These are phyloP conservation scores for Coluber constrictor DNA, from an alignment of 2,797 vertebrate genomes.

Conservation along the genomic window DNA sequence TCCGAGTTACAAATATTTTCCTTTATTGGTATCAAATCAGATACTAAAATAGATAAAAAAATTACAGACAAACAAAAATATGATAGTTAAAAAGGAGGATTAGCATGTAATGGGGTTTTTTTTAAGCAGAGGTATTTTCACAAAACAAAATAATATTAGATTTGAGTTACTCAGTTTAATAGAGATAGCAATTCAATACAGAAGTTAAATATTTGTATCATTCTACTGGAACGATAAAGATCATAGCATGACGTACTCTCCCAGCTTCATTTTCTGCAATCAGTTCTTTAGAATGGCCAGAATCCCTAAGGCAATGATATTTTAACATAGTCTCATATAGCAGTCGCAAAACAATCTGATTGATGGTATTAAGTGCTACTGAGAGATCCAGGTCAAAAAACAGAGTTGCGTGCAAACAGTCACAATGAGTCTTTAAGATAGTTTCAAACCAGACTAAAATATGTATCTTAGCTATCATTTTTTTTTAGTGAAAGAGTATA, in stretches of 20 bases:
- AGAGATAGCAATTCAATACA: not conserved
- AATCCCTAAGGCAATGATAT: not conserved
- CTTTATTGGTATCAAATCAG: not conserved
- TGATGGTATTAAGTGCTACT: not conserved
- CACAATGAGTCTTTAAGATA: not conserved
- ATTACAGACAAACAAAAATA: not conserved
- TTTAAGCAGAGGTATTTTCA: not conserved
- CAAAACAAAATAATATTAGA: not conserved
- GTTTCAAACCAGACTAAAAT: not conserved
- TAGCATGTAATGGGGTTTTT: not conserved
- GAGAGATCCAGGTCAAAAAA: not conserved
- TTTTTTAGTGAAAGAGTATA: not conserved
- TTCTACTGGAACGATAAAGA: not conserved
- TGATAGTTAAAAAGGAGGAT: not conserved
- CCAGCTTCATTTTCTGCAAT: not conserved
- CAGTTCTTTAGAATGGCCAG: not conserved
- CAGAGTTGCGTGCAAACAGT: not conserved
- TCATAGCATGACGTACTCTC: not conserved
- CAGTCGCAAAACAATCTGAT: not conserved
- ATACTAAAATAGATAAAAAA: not conserved
- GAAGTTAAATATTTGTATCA: not conserved
- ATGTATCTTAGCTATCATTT: not conserved
- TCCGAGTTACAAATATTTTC: not conserved
- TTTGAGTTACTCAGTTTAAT: not conserved
- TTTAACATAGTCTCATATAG: not conserved